Base-by-base conservation (phyloP, 2,888 invertebrate genomes). In the Mesodorylaimus sp. region DNA sequence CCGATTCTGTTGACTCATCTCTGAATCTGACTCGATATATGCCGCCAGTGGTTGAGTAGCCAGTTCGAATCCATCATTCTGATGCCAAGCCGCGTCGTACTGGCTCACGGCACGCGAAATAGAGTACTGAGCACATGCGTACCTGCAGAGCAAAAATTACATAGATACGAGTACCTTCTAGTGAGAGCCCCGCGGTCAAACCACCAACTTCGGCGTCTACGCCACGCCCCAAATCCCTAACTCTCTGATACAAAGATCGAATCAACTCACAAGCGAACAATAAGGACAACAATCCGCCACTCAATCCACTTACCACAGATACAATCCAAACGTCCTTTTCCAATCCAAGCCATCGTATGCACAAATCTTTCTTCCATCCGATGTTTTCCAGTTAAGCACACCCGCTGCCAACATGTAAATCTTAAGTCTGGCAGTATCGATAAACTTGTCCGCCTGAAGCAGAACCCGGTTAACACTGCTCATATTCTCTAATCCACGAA, bases 251-350 rank as follows among this genome's bases (percentile, higher is more conserved):
- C n/a, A n/a, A n/a, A n/a, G n/a, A n/a, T n/a, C n/a, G n/a, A n/a
- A n/a, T n/a, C n/a, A n/a, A n/a, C n/a, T n/a, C n/a, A n/a, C n/a
- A n/a, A n/a, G n/a, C n/a, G n/a, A n/a, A n/a, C n/a, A n/a, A n/a
- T n/a, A n/a, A n/a, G n/a, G 36, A 16, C 36, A 36, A 36, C 16
- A 36, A 36, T 36, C 19, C 16, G n/a, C 16, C 36, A 16, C 16
- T 36, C 16, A 36, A 36, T 16, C 36, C 16, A 36, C 36, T 36
- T 36, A 68, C 68, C 68, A 68, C 2, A 68, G 55, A 55, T 67
- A 66, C 24, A 68, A 50, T 21, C 65, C 68, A 5, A 68, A 57
- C 5, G 64, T 60, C 48, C 67, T 52, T 53, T 66, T 66, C 68
- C 68, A 68, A 55, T 67, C 67, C 50, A 67, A 51, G 2, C 57